Evolutionary conservation across 1,140 invertebrate genomes (phyloP), one percentile per base, ranked within the genome.

Genomic region (Scaptomyza montana): DNA sequence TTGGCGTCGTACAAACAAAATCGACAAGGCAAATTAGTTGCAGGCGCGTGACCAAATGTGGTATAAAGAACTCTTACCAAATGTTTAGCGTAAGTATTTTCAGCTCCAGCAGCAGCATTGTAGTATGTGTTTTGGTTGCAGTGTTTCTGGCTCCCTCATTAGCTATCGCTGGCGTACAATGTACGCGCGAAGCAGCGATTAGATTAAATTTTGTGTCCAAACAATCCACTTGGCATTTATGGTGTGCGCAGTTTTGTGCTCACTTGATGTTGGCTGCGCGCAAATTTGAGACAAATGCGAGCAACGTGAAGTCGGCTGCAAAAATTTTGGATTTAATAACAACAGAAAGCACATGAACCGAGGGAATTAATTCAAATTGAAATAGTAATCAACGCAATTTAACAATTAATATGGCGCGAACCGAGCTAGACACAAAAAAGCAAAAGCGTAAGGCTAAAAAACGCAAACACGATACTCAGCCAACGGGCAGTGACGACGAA

Each of bases 1-100:
- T 55, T 62, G 25, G 62, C 46, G 12, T 65, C 12, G 33, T 33
- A 12, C 21, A 12, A 56, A 33, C 50, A 49, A 45, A 13, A 5
- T 16, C 33, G 21, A 10, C 72, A 71, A 57, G 54, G 54, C 7
- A 12, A 70, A 71, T 63, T 72, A 25, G 60, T 59, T 53, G 13
- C 36, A 28, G 25, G 45, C 33, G 43, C 53, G 45, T 56, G 49
- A 61, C 61, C 54, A 67, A 51, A 65, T 25, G 60, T 43, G 50
- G 36, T 10, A 56, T 9, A 56, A 13, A 25, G 2, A 5, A 46
- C 10, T 62, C 90, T 60, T 60, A 91, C 90, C 90, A 92, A 59
- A 92, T 81, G 71, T 92, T 92, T 36, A 92, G 68, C 33, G 91
- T 92, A 55, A 92, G 63, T 67, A 92, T 89, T 71, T 87, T 92